A percentile compares a stretch with the other conserved stretches of the same genome.
Conservation (phyloP, 2,888 invertebrate genomes). For the Harmothoe impar region DNA sequence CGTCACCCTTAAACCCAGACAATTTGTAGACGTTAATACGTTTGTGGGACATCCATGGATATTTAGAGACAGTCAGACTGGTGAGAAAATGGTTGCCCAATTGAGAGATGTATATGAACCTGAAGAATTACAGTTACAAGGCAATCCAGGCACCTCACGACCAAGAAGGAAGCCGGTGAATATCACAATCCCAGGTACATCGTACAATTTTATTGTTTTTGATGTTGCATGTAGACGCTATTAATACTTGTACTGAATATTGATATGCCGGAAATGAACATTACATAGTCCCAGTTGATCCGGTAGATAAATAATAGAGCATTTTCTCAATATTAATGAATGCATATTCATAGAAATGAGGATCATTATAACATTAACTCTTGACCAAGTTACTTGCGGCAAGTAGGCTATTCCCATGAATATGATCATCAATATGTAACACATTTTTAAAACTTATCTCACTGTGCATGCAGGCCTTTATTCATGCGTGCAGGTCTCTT, state of each 20-base stretch:
- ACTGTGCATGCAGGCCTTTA: too few species aligned
- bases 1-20: conserved; percentile 86
- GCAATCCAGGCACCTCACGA: conserved; percentile 69
- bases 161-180: conserved; percentile 74
- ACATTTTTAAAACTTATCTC: too few species aligned
- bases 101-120: conserved; percentile 79
- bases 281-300: not conserved
- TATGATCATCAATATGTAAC: too few species aligned
- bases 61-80: conserved; percentile 89
- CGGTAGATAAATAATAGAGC: too few species aligned
- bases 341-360: too few species aligned
- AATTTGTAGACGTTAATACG: conserved; percentile 88
- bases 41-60: conserved; percentile 93
- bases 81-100: conserved; percentile 87
- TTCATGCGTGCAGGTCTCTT: too few species aligned
- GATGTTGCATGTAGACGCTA: too few species aligned
- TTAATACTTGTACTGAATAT: not conserved
- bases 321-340: too few species aligned
- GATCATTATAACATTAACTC: too few species aligned
- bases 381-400: too few species aligned
- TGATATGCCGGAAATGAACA: not conserved
- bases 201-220: too few species aligned
- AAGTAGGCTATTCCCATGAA: too few species aligned
- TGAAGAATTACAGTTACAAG: conserved; percentile 58
- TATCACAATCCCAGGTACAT: conserved; percentile 76